phyloP scores from a whole-genome alignment of 2,797 vertebrate genomes.

The Percopsis omiscomaycus region DNA sequence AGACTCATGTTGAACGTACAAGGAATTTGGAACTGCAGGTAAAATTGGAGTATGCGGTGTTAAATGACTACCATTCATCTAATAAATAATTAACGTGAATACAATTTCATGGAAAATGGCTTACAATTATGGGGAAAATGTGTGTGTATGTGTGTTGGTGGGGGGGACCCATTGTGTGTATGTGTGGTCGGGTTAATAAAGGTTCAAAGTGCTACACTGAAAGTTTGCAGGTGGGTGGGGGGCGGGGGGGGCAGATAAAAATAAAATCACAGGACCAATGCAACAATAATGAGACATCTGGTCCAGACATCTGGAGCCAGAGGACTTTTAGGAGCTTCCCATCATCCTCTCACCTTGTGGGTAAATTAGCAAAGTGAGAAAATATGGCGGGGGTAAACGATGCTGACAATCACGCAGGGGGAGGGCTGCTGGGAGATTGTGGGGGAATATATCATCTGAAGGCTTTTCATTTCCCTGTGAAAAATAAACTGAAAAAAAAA shows the following conservation, averaged over 20 bases:
- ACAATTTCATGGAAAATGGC: constrained; percentile 13
- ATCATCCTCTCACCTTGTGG: constrained; percentile 78
- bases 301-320: constrained; percentile 79
- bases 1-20: constrained; percentile 9
- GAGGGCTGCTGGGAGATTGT: constrained; percentile 59
- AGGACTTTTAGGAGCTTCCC: constrained; percentile 75
- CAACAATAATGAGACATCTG: constrained; percentile 81
- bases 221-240: constrained; percentile 42
- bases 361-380: constrained; percentile 79
- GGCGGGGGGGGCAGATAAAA: constrained; percentile 66
- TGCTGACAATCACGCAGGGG: constrained; percentile 75
- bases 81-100: constrained; percentile 19
- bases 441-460: neutral
- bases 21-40: neutral
- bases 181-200: neutral
- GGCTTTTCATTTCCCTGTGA: too few species aligned
- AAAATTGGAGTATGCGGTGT: neutral
- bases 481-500: too few species aligned
- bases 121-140: constrained; percentile 36
- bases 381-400: constrained; percentile 79
- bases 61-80: constrained; percentile 21
- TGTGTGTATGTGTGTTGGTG: neutral
- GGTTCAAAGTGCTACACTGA: constrained; percentile 2
- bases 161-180: neutral
- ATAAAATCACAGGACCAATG: constrained; percentile 67